phyloP scores from a whole-genome alignment of 2,888 invertebrate genomes.

The Tenthredo mesomela region DNA sequence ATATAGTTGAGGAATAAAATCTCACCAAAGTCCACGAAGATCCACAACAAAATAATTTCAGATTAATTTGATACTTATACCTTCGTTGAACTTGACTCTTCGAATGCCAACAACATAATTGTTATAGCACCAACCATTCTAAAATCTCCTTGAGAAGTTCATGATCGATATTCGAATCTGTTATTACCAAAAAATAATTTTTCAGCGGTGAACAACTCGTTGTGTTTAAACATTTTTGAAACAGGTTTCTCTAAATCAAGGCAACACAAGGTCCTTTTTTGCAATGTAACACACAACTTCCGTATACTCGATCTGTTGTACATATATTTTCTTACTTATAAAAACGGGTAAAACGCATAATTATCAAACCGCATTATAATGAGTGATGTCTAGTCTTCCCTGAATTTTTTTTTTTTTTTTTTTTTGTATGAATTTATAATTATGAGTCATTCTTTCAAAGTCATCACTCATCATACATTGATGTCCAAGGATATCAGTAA shows the following conservation, averaged over 20 bases:
- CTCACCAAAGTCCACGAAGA: not conserved
- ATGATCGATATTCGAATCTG: not conserved
- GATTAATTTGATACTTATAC: not conserved
- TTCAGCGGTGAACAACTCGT: not conserved
- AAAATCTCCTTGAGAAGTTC: not conserved
- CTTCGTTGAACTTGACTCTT: not conserved
- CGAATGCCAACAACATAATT: not conserved
- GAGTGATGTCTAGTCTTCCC: not conserved
- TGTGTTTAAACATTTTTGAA: not conserved
- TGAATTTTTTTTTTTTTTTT: not conserved
- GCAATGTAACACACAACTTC: not conserved
- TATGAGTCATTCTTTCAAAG: not conserved
- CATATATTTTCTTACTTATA: too few relatives aligned
- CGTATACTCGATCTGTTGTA: too few relatives aligned
- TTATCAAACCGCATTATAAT: not conserved
- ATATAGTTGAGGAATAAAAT: not conserved
- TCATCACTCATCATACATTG: not conserved
- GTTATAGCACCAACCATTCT: not conserved
- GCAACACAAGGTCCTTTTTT: not conserved
- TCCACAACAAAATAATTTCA: not conserved
- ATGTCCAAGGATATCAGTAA: not conserved
- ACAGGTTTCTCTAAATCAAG: not conserved
- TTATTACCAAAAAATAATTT: not conserved
- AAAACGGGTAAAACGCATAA: not conserved
- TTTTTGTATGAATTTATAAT: not conserved